phyloP scores from a whole-genome alignment of 1,140 invertebrate species.

The Tenebrio molitor region DNA sequence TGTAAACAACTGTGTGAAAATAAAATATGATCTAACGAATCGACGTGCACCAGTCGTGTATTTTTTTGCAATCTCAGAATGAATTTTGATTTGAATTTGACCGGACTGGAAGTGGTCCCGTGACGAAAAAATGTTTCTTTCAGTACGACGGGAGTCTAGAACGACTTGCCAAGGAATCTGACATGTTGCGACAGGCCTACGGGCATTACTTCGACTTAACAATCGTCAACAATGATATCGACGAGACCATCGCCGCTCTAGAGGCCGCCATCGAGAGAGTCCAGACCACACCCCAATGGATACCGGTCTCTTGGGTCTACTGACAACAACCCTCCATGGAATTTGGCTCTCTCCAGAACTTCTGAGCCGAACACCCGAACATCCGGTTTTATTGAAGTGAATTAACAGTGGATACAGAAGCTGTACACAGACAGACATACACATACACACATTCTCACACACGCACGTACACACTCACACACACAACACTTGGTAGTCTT shows the following conservation, averaged over 20 bases:
- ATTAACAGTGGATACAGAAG: slow-evolving; percentile 23
- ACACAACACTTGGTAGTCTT: not conserved
- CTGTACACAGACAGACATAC: too few species aligned
- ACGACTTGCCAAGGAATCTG: slow-evolving; percentile 94
- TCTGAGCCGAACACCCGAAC: slow-evolving; percentile 52
- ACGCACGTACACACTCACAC: not conserved
- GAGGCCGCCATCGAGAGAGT: slow-evolving; percentile 93
- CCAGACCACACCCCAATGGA: slow-evolving; percentile 94
- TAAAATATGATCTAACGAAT: too few species aligned
- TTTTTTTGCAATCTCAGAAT: too few species aligned
- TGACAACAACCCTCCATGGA: slow-evolving; percentile 75
- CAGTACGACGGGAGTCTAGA: slow-evolving; percentile 98
- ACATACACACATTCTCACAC: too few species aligned
- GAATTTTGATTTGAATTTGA: too few species aligned
- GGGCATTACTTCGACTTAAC: slow-evolving; percentile 98
- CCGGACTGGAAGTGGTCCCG: too few species aligned
- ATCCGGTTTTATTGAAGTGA: slow-evolving; percentile 36
- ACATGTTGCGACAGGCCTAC: slow-evolving; percentile 94
- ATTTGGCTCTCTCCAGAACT: slow-evolving; percentile 63
- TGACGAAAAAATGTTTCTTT: too few species aligned
- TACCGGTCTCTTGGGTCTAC: slow-evolving; percentile 95
- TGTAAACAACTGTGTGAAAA: too few species aligned
- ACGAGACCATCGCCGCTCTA: slow-evolving; percentile 94
- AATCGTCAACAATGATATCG: slow-evolving; percentile 99
- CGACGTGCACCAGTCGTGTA: too few species aligned